Base-by-base conservation (phyloP, 2,888 invertebrate genomes). In the Trichopoda pennipes region DNA sequence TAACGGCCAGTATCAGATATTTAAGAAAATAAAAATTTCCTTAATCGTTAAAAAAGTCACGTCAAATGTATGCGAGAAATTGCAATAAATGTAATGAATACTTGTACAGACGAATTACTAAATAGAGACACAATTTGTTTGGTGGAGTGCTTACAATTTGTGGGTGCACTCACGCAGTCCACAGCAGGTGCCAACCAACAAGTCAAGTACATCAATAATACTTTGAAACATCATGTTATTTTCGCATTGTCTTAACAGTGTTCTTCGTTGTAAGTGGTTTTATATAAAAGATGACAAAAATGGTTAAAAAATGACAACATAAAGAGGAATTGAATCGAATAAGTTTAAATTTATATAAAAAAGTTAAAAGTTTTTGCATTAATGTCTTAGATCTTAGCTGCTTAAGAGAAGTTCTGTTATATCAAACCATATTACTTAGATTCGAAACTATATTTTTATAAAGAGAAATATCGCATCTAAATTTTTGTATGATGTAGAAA, bases 131-230 rank as follows among this genome's bases (percentile, higher is more conserved):
- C 35, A 21, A 47, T 16, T 64, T 14, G 28, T 75, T 58, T 23
- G 17, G 23, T 75, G 58, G 12, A 32, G 21, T 21, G 58, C 55
- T 78, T 56, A 56, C 32, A 56, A 42, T 72, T 70, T 78, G 63
- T 72, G 77, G 77, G 77, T 78, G 70, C 70, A 49, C 32, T 60
- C 61, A 28, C 3, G 56, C 38, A 49, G 49, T 28, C 19, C 63
- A 8, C 77, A 78, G 70, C 70, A 78, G 70, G 77, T 78, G 77
- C 28, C 63, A 58, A 21, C 51, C 44, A 61, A 55, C 19, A 63
- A 61, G 61, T 51, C 76, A 53, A 61, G 17, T 61, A 44, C 61
- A 73, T 61, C 73, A 63, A 63, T 53, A 53, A 61, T 73, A 21
- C 32, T 73, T 61, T 53, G 3, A 16, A 73, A 61, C 21, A 63